A percentile compares a stretch with the other conserved stretches of the same genome.
These are phyloP conservation scores for Sapayoa aenigma DNA, from an alignment of 2,113 vertebrate genomes.

Conservation along the genomic window DNA sequence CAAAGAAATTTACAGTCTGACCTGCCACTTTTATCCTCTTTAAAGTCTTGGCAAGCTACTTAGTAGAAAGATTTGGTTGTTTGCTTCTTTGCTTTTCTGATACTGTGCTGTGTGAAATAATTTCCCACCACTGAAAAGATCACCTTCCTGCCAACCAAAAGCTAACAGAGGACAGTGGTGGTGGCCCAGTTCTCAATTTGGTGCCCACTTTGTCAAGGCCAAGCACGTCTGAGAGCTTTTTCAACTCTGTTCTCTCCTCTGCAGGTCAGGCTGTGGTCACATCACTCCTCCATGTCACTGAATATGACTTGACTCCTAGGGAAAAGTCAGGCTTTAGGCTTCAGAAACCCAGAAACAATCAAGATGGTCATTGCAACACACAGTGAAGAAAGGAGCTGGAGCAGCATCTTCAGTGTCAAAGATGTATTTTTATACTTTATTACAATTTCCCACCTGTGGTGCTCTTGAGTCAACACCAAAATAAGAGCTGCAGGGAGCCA, in stretches of 20 bases:
- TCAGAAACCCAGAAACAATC: not conserved
- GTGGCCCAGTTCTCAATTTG: not conserved
- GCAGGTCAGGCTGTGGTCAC: not conserved
- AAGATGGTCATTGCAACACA: not conserved
- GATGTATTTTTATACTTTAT: not conserved
- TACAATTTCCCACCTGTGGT: not conserved
- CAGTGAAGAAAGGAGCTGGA: not conserved
- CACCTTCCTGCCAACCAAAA: not conserved
- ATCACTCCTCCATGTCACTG: not conserved
- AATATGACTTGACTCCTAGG: not conserved
- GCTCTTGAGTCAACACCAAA: not conserved
- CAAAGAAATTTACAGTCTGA: not conserved
- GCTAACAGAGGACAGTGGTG: not conserved
- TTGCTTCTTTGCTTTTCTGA: not conserved
- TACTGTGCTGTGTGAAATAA: not conserved
- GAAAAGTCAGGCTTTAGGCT: not conserved
- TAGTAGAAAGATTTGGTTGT: not conserved
- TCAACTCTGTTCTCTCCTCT: not conserved
- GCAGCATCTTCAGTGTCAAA: not conserved
- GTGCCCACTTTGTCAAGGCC: not conserved
- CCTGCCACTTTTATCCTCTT: not conserved
- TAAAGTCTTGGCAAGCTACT: not conserved
- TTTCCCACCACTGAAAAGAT: not conserved
- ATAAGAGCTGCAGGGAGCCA: not conserved
- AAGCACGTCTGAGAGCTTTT: not conserved